Evolutionary conservation across 2,888 invertebrate genomes (phyloP), one percentile per base, ranked within the genome.

Genomic region (Myopa testacea): DNA sequence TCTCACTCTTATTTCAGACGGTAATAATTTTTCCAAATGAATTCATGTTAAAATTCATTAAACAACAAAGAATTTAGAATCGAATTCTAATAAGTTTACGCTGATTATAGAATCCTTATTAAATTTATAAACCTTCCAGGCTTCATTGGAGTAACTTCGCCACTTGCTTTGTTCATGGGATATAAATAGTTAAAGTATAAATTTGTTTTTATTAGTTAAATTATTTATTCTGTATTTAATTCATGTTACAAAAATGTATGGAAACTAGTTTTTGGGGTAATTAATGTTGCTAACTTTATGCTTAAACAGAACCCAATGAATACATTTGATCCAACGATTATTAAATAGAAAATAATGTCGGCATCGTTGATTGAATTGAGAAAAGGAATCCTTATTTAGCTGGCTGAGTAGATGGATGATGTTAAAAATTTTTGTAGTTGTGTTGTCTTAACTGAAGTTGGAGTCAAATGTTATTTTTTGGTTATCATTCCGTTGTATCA

Each of bases 401-500:
- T 65, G 26, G 75, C 68, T 75, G 79, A 81, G 78, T 81, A 82
- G 79, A 82, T 81, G 80, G 80, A 80, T 76, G 81, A 82, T 80
- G 79, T 80, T 80, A 81, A 80, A 80, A 80, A 68, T 81, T 78
- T 79, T 80, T 80, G 74, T 78, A 62, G 80, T 79, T 73, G 65
- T 60, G 45, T 10, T 75, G 45, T 77, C 75, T 72, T 69, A 45
- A 76, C 63, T 60, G 70, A 68, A 77, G 78, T 78, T 80, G 81
- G 69, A 63, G 71, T 78, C 68, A 19, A 19, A 60, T 40, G 77
- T 73, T 68, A 37, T 68, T 45, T 55, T 79, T 79, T 82, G 78
- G 82, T 82, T 85, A 88, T 88, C 88, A 89, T 86, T 89, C 89
- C 84, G 86, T 86, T 78, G 88, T 88, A 85, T 89, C 89, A 8